Percentiles rank a stretch among this genome's conserved stretches.
phyloP scores from a whole-genome alignment of 2,888 invertebrate genomes.

The Ctena decussata region DNA sequence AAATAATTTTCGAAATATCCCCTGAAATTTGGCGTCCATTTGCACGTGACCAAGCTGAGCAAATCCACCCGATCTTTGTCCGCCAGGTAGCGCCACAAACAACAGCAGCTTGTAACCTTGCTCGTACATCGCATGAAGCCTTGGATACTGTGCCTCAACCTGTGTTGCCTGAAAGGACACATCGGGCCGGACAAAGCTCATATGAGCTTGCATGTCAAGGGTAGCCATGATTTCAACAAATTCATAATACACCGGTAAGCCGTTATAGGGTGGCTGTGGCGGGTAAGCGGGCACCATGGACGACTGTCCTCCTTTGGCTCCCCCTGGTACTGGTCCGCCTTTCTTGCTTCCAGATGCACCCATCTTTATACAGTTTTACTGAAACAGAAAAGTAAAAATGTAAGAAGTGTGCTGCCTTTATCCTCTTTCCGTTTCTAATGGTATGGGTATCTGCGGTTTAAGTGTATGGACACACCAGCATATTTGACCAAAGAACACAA shows the following conservation, averaged over 20 bases:
- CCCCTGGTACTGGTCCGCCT: not conserved
- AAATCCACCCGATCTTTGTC: slow-evolving; percentile 41
- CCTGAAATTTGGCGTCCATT: slow-evolving; percentile 66
- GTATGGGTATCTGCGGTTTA: too few relatives aligned
- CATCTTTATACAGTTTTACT: too few relatives aligned
- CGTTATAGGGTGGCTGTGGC: slow-evolving; percentile 72
- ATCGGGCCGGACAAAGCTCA: slow-evolving; percentile 44
- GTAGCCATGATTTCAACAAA: slow-evolving; percentile 69
- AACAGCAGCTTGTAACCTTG: slow-evolving; percentile 57
- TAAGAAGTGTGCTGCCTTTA: too few relatives aligned
- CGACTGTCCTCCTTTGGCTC: not conserved
- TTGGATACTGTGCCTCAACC: slow-evolving; percentile 49
- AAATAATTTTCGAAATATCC: slow-evolving; percentile 74
- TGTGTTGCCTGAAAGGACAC: slow-evolving; percentile 38
- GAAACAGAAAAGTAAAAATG: too few relatives aligned
- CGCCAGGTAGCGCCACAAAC: slow-evolving; percentile 52
- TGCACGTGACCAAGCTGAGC: slow-evolving; percentile 51
- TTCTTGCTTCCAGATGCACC: not conserved
- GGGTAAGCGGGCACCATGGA: slow-evolving; percentile 14
- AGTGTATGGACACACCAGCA: too few relatives aligned
- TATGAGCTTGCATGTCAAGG: slow-evolving; percentile 41
- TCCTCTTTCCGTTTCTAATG: too few relatives aligned
- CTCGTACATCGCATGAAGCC: slow-evolving; percentile 43
- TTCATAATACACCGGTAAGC: slow-evolving; percentile 68
- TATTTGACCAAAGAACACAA: too few relatives aligned